Conservation (phyloP, 2,113 vertebrate species). For the Bubalus kerabau region DNA sequence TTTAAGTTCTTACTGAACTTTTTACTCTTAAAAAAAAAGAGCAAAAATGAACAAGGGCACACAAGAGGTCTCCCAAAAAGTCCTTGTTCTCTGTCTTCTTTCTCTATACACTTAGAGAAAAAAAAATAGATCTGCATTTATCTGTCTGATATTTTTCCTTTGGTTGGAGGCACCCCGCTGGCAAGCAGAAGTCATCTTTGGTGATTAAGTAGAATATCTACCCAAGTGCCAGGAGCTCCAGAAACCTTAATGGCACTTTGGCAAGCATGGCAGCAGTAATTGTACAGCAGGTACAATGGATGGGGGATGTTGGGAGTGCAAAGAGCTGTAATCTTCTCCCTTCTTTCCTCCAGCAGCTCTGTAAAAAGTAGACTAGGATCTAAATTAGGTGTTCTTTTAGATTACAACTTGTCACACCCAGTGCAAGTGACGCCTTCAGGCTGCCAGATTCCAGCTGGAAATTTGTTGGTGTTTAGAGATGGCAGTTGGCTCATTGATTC, state of each 20-base stretch:
- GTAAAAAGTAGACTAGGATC: not conserved
- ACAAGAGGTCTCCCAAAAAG: not conserved
- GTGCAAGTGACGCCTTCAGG: not conserved
- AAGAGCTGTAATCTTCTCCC: not conserved
- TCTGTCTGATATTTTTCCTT: constrained; percentile 15
- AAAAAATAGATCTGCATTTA: not conserved
- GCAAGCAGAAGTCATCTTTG: constrained; percentile 18
- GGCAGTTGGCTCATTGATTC: not conserved
- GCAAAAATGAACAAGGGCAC: not conserved
- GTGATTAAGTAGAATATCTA: constrained; percentile 29
- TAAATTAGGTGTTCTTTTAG: constrained; percentile 44
- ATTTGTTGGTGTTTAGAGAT: not conserved
- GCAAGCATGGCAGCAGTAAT: constrained; percentile 25
- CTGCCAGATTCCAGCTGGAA: not conserved
- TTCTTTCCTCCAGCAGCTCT: not conserved
- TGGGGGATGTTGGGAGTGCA: not conserved
- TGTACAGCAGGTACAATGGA: not conserved
- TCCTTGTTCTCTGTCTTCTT: not conserved
- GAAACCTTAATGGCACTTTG: constrained; percentile 42
- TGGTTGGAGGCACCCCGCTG: constrained; percentile 12
- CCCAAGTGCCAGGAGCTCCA: constrained; percentile 17
- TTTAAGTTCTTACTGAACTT: not conserved
- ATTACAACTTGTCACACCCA: constrained; percentile 25
- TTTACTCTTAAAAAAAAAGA: not conserved
- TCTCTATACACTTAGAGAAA: not conserved